Evolutionary conservation across 2,888 invertebrate genomes (phyloP), one percentile per base, ranked within the genome.

Genomic region (Coenonympha arcania): DNA sequence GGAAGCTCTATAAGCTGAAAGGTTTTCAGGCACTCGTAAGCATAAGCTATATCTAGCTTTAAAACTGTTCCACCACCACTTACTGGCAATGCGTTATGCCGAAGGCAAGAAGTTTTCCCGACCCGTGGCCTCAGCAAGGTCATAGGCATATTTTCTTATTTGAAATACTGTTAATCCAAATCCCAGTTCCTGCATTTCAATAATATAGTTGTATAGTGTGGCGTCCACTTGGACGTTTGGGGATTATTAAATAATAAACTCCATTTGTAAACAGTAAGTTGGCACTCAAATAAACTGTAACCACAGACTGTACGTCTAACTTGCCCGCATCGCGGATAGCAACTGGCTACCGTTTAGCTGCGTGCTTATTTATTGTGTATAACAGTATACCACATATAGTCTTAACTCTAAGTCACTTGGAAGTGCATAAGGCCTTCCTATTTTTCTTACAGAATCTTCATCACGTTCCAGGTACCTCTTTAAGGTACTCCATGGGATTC

Each of bases 1-100:
- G 20, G 44, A 33, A 33, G 44, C 44, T 44, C 44, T 22, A 13
- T 34, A 33, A 24, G 44, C 34, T 11, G 44, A 34, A 44, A 44
- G 44, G 33, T 44, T 44, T 33, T 26, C 26, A 26, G 33, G 15
- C 34, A 34, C 33, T 20, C 44, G 44, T 11, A 30, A 22, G 22
- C 43, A 43, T 30, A 30, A 30, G 30, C 13, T 30, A 30, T 30
- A 30, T 30, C 30, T 30, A 30, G 30, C 30, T 30, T 30, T 30
- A 30, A 30, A 30, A 11, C 30, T 30, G 30, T 11, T 30, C 30
- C 30, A 30, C 30, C 30, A 30, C 30, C 30, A 30, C 11, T 30
- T 30, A 30, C 30, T 30, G 30, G 30, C 30, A 30, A 30, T 30
- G 30, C 30, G 30, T 30, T 30, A 13, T 30, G 11, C 30, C 30